Evolutionary conservation across 2,113 vertebrate genomes (phyloP), one percentile per base, ranked within the genome.

Genomic region (Argyrosomus japonicus): DNA sequence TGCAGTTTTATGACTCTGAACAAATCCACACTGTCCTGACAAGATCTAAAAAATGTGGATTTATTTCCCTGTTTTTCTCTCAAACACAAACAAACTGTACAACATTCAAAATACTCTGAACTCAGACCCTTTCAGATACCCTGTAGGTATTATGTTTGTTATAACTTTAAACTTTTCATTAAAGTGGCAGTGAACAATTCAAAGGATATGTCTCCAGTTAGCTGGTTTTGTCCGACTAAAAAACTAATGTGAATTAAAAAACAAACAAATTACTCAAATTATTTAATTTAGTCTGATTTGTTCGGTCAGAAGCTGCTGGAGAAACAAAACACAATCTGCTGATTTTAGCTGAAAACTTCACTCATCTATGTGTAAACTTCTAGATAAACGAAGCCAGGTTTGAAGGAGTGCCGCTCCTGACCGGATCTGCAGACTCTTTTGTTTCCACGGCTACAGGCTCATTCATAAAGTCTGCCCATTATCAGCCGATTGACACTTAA

Each of bases 401-500:
- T 13, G 54, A 45, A 45, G 43, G 45, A 47, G 45, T 13, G 3
- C 43, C 12, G 10, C 43, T 45, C 2, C 40, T 43, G 43, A 45
- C 43, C 10, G 43, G 12, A 45, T 10, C 29, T 45, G 1, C 8
- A 47, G 12, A 47, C 45, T 47, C 1, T 69, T 62, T 69, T 62
- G 65, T 70, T 36, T 48, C 50, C 50, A 21, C 14, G 3, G 48
- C 43, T 10, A 11, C 14, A 60, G 53, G 4, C 54, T 73, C 10
- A 48, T 71, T 61, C 32, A 25, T 29, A n/a, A 51, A 51, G 51
- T 29, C 71, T 68, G 21, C 50, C 19, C n/a, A 32, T 81, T 81
- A 77, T 81, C 83, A 77, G 68, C 60, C 60, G 45, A 77, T 54
- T 77, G 43, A 60, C 25, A 32, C 40, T 21, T 21, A 84, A 80